phyloP scores from a whole-genome alignment of 2,113 vertebrate species.

The Anser cygnoides region DNA sequence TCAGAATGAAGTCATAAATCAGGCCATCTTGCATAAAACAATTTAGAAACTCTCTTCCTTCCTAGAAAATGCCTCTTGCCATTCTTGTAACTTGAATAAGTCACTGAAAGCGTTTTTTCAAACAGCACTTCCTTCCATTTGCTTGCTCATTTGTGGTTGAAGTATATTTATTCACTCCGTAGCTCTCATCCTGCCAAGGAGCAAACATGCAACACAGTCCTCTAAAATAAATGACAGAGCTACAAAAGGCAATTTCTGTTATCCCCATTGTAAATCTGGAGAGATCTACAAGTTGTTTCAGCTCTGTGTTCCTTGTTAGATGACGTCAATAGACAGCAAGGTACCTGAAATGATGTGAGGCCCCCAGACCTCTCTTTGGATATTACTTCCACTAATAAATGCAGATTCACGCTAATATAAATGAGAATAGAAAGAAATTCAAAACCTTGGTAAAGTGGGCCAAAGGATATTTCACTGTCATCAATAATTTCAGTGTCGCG shows the following conservation, averaged over 20 bases:
- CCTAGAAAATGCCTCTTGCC: constrained; percentile 57
- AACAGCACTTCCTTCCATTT: constrained; percentile 63
- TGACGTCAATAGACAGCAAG: not conserved
- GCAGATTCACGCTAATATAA: not conserved
- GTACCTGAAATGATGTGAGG: not conserved
- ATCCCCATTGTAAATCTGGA: not conserved
- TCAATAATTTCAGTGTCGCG: not conserved
- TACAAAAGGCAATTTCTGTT: constrained; percentile 25
- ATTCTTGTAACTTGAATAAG: constrained; percentile 58
- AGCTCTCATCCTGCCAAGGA: constrained; percentile 54
- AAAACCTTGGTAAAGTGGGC: not conserved
- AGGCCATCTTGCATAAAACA: constrained; percentile 45
- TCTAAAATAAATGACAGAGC: not conserved
- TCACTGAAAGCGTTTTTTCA: constrained; percentile 46
- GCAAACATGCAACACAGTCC: constrained; percentile 29
- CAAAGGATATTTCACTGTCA: not conserved
- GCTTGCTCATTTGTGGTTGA: constrained; percentile 55
- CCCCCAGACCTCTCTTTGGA: not conserved
- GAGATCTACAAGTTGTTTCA: not conserved
- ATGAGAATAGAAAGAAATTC: not conserved
- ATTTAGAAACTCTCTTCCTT: constrained; percentile 58
- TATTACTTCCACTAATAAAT: not conserved
- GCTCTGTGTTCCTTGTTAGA: not conserved
- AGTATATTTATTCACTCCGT: constrained; percentile 36
- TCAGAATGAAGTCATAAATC: constrained; percentile 36